A percentile compares a stretch with the other conserved stretches of the same genome.
Conservation (phyloP, 30 jellyfish, hydroid and myxozoan species). For the Phacellophora camtschatica region DNA sequence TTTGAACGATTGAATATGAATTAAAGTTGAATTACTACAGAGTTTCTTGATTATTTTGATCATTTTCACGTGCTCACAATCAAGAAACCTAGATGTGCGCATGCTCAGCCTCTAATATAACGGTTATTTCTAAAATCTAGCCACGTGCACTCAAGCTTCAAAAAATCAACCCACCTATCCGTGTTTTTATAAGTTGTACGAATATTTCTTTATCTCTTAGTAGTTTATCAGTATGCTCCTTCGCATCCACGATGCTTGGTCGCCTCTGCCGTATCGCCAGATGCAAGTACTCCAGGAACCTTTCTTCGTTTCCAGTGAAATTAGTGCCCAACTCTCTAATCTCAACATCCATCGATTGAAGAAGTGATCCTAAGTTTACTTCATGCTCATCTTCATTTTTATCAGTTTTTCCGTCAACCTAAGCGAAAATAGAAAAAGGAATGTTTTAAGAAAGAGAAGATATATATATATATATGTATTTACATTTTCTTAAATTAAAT, state of each 20-base stretch:
- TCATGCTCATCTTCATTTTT: conserved; percentile 32
- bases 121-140: too few species aligned
- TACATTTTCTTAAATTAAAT: too few species aligned
- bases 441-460: too few species aligned
- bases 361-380: conserved; percentile 29
- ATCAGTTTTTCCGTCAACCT: conserved; percentile 37
- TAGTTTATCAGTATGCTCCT: neutral
- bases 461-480: too few species aligned
- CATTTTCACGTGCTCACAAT: too few species aligned
- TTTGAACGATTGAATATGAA: too few species aligned
- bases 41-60: too few species aligned
- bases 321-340: conserved; percentile 28
- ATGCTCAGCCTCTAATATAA: too few species aligned
- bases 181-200: neutral
- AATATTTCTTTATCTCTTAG: conserved; percentile 28
- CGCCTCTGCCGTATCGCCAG: neutral
- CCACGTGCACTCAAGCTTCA: too few species aligned
- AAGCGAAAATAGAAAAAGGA: neutral
- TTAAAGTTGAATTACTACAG: too few species aligned
- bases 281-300: conserved; percentile 23
- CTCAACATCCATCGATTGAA: conserved; percentile 53
- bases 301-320: conserved; percentile 49
- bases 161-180: too few species aligned
- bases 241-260: neutral
- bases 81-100: too few species aligned